Conservation (phyloP, 92 coral and sea anemone species). For the Plumapathes pennacea region DNA sequence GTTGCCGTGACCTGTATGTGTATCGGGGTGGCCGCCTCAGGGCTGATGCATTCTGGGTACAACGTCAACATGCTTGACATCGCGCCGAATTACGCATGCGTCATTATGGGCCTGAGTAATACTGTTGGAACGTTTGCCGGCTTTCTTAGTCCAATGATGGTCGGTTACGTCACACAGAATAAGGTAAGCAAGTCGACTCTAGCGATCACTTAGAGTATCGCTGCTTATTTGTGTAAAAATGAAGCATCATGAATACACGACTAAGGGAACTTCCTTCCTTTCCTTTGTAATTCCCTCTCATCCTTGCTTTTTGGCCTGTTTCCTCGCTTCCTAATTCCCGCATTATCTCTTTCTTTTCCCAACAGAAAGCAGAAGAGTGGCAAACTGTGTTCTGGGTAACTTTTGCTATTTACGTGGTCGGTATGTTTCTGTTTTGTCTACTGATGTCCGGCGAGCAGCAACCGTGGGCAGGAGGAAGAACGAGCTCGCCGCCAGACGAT, state of each 20-base stretch:
- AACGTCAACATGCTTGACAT: conserved; percentile 88
- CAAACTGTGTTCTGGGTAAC: conserved; percentile 85
- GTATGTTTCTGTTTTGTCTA: conserved; percentile 62
- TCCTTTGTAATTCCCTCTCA: too few relatives aligned
- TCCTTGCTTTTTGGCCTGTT: too few relatives aligned
- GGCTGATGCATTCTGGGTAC: conserved; percentile 81
- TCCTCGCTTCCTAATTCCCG: too few relatives aligned
- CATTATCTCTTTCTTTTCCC: too few relatives aligned
- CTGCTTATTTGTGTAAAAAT: too few relatives aligned
- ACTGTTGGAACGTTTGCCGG: conserved; percentile 83
- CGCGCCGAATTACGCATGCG: conserved; percentile 85
- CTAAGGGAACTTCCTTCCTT: too few relatives aligned
- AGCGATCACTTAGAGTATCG: neutral
- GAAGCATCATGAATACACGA: too few relatives aligned
- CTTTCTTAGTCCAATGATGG: conserved; percentile 85
- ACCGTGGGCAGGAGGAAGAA: conserved; percentile 71
- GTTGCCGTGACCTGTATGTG: conserved; percentile 79
- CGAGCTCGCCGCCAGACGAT: conserved; percentile 3
- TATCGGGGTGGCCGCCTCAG: conserved; percentile 81
- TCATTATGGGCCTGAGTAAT: conserved; percentile 86
- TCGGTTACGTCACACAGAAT: conserved; percentile 69
- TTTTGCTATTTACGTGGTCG: conserved; percentile 54
- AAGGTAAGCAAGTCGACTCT: conserved; percentile 40
- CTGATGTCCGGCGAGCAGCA: conserved; percentile 81
- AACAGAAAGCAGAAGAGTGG: conserved; percentile 91